A percentile compares a stretch with the other conserved stretches of the same genome.
phyloP scores from a whole-genome alignment of 2,113 vertebrate species.

The Hyperoodon ampullatus region DNA sequence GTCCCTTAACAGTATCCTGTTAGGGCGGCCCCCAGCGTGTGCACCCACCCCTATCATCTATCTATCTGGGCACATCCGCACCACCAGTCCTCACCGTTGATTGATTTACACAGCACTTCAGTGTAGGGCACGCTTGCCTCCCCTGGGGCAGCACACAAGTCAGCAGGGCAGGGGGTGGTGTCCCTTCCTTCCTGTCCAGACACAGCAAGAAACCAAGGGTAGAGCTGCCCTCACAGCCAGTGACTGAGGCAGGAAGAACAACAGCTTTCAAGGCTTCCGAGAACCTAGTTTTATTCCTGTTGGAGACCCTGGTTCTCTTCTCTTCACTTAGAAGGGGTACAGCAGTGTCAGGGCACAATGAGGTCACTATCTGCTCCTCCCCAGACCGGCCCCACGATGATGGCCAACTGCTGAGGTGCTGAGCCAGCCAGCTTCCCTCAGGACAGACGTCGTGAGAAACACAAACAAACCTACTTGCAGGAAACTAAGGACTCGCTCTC shows the following conservation, averaged over 20 bases:
- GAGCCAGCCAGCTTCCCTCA: conserved; percentile 55
- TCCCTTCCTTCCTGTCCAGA: background rate
- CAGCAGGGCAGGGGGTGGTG: background rate
- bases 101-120: background rate
- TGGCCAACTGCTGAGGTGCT: background rate
- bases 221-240: background rate
- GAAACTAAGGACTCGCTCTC: background rate
- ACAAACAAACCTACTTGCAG: background rate
- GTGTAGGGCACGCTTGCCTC: background rate
- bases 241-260: background rate
- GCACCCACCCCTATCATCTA: background rate
- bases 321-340: conserved; percentile 13
- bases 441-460: background rate
- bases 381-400: background rate
- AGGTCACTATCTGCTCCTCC: background rate
- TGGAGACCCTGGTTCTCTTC: background rate
- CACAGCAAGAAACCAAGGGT: background rate
- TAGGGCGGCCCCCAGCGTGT: background rate
- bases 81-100: background rate
- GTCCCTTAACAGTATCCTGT: background rate
- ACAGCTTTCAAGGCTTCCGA: conserved; percentile 35
- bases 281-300: conserved; percentile 68
- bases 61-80: too few species aligned
- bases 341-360: background rate
- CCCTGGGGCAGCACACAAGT: background rate